Evolutionary conservation across 2,113 vertebrate species (phyloP), one percentile per base, ranked within the genome.

Genomic region (Setophaga coronata): DNA sequence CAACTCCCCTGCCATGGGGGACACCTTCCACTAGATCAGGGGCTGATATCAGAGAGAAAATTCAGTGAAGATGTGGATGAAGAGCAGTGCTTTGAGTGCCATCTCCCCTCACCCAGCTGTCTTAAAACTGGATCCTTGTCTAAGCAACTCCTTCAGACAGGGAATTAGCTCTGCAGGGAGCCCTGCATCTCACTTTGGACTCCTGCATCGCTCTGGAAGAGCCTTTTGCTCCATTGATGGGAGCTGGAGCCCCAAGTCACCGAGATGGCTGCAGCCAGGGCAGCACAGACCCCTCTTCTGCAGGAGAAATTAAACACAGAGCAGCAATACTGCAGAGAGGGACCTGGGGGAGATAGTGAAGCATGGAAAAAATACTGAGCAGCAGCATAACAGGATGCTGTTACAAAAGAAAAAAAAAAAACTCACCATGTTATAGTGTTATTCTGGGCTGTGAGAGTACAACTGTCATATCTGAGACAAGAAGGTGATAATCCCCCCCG

Each of bases 261-360:
- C 0, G 20, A 36, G 47, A 54, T 0, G 3, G 42, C 64, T 71
- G 65, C 48, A 53, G 67, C 25, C 36, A 36, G 38, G 38, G 69
- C 2, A 12, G 69, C 69, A 43, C 0, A 4, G 48, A 51, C 43
- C 34, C 42, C 15, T 58, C 18, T 81, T 28, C 47, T 80, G 58
- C 58, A 53, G 42, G 54, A 89, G 47, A 65, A 92, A 65, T 81
- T 19, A 50, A 73, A 73, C 26, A 33, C 2, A 7, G 29, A 74
- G 82, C 53, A 88, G 92, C 89, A 95, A 43, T 93, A 93, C 91
- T 93, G 93, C 93, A 67, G 86, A 81, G 72, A 87, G 51, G 86
- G 83, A 83, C 89, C 72, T 95, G 95, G 90, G 92, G 94, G 95
- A 96, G 94, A 93, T 50, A 95, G 95, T 12, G 80, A 47, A 93